Base-by-base conservation (phyloP, 2,113 vertebrate species). In the Phrynosoma platyrhinos region DNA sequence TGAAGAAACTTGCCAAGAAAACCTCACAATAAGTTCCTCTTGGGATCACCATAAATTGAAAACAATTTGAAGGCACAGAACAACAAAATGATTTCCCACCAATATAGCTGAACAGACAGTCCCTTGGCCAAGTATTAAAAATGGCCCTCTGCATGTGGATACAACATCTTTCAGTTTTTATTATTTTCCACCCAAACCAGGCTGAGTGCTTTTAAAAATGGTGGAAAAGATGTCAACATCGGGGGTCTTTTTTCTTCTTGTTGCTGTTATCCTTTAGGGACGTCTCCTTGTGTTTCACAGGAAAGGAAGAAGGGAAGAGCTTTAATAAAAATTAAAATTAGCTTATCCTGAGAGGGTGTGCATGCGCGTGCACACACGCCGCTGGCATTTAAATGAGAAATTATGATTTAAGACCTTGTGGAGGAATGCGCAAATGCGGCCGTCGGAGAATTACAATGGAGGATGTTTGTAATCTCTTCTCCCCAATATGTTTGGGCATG, bases 271-370 rank as follows among this genome's bases (percentile, higher is more conserved):
- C 92, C 84, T 87, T n/a, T 90, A 87, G 55, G 55, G 94, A 94
- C 90, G 88, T 93, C 88, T 90, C 88, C 92, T 92, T 93, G 10
- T 58, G 55, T 58, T 58, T 58, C 10, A 58, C 91, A 36, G 92
- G 93, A 10, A 53, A 25, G 64, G 58, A 58, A 21, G 64, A 12
- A 79, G 52, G 55, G n/a, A 62, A 93, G 94, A 91, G 77, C 93
- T 95, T 95, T 95, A 94, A 95, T 95, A 95, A 94, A 95, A 95
- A 94, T 95, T 93, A 94, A 94, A 95, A 95, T 95, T 93, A 93
- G 95, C 93, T 95, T 94, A 94, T 93, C 92, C 94, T 91, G 93
- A 91, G 91, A 58, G 55, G 55, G 55, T 12, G 55, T 62, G 30
- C 32, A 12, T 52, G 47, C 47, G 58, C 53, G 32, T 5, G 18